Percentiles rank a stretch among this genome's conserved stretches.
Evolutionary conservation across 1,140 invertebrate species (phyloP).

Genomic region (Archegozetes longisetosus): DNA sequence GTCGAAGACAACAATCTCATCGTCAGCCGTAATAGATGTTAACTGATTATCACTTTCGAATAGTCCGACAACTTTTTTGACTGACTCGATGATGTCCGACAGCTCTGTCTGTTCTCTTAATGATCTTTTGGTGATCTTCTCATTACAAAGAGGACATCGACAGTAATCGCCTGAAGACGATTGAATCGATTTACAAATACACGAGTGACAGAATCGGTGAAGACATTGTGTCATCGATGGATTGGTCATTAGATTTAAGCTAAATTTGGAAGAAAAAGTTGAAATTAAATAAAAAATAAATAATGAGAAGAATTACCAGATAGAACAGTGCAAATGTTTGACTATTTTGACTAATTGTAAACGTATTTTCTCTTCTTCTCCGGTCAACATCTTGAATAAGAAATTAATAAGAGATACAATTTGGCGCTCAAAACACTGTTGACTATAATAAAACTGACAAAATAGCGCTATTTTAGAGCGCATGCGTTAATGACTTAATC

Average conservation of each 20-base stretch:
- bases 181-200: background rate
- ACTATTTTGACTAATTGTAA: too few species aligned
- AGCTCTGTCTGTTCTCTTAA: background rate
- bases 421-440: too few species aligned
- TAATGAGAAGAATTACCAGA: too few species aligned
- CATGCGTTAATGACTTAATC: too few species aligned
- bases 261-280: too few species aligned
- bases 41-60: background rate
- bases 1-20: background rate
- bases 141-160: background rate
- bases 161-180: background rate
- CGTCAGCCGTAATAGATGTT: background rate
- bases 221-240: background rate
- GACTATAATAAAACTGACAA: too few species aligned
- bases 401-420: too few species aligned
- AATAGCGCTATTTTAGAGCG: too few species aligned
- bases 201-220: background rate
- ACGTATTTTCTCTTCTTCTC: too few species aligned
- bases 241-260: background rate
- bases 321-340: too few species aligned
- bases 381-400: too few species aligned
- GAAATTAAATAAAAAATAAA: too few species aligned
- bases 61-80: background rate
- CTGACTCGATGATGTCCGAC: background rate
- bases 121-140: background rate